These are phyloP conservation scores for Pinna nobilis DNA, from an alignment of 1,140 invertebrate genomes.

Conservation along the genomic window DNA sequence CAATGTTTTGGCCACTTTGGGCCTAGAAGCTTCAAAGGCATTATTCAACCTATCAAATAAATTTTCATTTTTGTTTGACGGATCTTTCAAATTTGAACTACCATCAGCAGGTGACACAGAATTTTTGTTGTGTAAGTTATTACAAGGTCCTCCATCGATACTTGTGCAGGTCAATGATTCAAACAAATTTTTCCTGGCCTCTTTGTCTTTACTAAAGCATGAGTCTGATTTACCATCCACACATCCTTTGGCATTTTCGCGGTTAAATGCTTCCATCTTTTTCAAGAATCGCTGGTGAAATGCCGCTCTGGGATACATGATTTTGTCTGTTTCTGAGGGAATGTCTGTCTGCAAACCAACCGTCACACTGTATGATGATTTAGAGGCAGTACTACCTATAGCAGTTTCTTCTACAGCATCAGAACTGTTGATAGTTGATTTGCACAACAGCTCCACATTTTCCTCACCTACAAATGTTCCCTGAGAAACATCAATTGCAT, in stretches of 20 bases:
- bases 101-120: too few relatives aligned
- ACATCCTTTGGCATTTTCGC: not conserved
- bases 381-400: too few relatives aligned
- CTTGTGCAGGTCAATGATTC: not conserved
- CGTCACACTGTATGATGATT: constrained; percentile 3
- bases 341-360: constrained; percentile 12
- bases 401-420: too few relatives aligned
- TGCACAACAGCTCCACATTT: too few relatives aligned
- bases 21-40: not conserved
- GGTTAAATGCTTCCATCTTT: constrained; percentile 5
- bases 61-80: too few relatives aligned
- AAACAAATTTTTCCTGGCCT: not conserved
- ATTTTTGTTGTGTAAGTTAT: too few relatives aligned
- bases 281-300: not conserved
- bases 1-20: not conserved
- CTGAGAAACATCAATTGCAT: constrained; percentile 6
- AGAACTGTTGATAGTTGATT: too few relatives aligned
- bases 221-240: not conserved
- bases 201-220: constrained; percentile 1
- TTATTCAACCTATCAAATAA: constrained; percentile 19
- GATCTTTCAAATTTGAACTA: too few relatives aligned
- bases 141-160: not conserved
- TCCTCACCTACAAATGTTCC: constrained; percentile 8
- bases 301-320: constrained; percentile 5
- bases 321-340: not conserved